Conservation (phyloP, 2,888 invertebrate species). For the Boloria euphrosyne region DNA sequence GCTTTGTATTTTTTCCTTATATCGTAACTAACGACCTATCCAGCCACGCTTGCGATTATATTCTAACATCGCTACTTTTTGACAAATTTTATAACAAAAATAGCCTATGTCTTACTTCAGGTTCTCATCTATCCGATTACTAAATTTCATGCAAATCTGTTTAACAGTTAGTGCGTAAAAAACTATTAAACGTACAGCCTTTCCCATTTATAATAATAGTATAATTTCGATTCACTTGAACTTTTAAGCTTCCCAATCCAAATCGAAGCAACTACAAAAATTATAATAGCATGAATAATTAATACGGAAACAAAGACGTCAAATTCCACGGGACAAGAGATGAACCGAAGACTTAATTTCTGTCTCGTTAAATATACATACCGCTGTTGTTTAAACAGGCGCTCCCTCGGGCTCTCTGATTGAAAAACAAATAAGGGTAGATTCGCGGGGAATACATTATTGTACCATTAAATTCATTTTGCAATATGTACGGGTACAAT, state of each 20-base stretch:
- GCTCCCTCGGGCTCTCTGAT: slow-evolving; percentile 67
- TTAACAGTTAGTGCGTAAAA: neutral
- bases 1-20: no score
- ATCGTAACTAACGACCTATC: no score
- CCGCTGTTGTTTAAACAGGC: slow-evolving; percentile 65
- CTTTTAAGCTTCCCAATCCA: neutral
- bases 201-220: neutral
- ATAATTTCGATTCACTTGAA: neutral
- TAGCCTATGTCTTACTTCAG: no score
- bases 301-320: slow-evolving; percentile 20
- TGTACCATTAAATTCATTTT: slow-evolving; percentile 62
- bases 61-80: no score
- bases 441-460: slow-evolving; percentile 78
- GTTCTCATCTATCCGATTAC: no score
- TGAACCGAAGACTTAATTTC: slow-evolving; percentile 69
- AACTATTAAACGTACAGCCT: neutral
- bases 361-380: slow-evolving; percentile 72
- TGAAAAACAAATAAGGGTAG: slow-evolving; percentile 80
- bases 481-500: neutral
- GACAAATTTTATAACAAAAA: no score
- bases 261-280: neutral
- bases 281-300: slow-evolving; percentile 7
- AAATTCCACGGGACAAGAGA: slow-evolving; percentile 25
- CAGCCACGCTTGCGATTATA: no score
- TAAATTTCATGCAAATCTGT: neutral